These are phyloP conservation scores for Dinoponera quadriceps DNA, from an alignment of 1,140 invertebrate genomes.

Conservation along the genomic window DNA sequence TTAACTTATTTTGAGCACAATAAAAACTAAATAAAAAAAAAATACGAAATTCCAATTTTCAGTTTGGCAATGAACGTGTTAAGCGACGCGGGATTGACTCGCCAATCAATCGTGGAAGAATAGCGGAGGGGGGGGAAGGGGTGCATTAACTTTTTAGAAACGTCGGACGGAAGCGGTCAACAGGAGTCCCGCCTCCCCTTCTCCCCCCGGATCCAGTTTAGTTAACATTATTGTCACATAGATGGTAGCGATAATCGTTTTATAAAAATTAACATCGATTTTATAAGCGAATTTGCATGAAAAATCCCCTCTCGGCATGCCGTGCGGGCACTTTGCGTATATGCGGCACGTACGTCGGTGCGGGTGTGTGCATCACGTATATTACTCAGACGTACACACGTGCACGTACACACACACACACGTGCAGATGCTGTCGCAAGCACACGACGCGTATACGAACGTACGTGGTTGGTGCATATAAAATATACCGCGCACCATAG, in stretches of 20 bases:
- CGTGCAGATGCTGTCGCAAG: conserved; percentile 1
- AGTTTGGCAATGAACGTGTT: too few relatives aligned
- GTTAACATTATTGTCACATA: conserved; percentile 73
- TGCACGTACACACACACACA: background rate
- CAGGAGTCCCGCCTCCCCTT: conserved; percentile 51
- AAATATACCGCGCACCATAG: conserved; percentile 64
- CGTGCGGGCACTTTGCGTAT: conserved; percentile 36
- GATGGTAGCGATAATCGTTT: conserved; percentile 73
- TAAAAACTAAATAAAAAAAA: too few relatives aligned
- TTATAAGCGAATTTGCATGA: conserved; percentile 79
- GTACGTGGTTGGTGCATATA: conserved; percentile 42
- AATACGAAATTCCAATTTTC: too few relatives aligned
- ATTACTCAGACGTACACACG: background rate
- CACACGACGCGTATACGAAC: conserved; percentile 9
- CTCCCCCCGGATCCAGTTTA: conserved; percentile 40
- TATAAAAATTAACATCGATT: conserved; percentile 81
- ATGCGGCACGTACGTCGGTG: conserved; percentile 44
- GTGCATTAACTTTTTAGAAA: too few relatives aligned
- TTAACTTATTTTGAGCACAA: too few relatives aligned
- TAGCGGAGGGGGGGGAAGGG: too few relatives aligned
- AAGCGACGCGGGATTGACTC: too few relatives aligned
- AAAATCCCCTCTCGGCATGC: conserved; percentile 69
- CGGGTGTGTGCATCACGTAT: background rate
- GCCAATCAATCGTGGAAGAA: too few relatives aligned
- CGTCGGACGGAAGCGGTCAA: conserved; percentile 44